These are phyloP conservation scores for Diaphora mendica DNA, from an alignment of 2,888 invertebrate species.

Conservation along the genomic window DNA sequence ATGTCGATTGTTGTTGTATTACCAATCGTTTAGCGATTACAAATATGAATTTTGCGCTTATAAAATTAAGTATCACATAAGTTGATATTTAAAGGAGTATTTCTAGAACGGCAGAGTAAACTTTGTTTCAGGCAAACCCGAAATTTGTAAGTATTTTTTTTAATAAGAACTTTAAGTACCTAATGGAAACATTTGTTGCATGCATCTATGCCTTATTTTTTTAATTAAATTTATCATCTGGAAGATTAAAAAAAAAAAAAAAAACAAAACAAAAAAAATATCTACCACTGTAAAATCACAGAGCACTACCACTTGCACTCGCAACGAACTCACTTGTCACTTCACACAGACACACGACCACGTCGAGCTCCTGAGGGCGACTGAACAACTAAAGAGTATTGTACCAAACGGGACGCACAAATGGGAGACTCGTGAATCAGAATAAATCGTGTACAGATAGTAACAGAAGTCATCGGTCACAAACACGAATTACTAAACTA, in stretches of 20 bases:
- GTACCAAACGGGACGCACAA: constrained; percentile 45
- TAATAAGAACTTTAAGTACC: neutral
- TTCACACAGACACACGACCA: constrained; percentile 56
- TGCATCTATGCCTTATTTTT: neutral
- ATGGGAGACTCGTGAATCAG: constrained; percentile 26
- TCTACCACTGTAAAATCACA: constrained; percentile 37
- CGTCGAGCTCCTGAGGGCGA: constrained; percentile 69
- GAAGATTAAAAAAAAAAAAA: neutral
- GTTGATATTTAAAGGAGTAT: neutral
- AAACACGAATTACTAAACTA: neutral
- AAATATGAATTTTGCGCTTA: neutral
- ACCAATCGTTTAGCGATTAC: neutral
- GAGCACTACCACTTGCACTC: constrained; percentile 49
- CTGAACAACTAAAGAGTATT: constrained; percentile 58
- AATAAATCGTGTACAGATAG: constrained; percentile 46
- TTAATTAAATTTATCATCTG: neutral
- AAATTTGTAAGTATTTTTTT: neutral
- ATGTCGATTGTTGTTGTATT: neutral
- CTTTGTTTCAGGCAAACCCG: neutral
- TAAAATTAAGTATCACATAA: neutral
- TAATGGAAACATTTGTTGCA: neutral
- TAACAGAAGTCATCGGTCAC: constrained; percentile 24
- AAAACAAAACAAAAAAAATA: constrained; percentile 12
- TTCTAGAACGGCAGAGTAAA: neutral
- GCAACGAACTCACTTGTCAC: constrained; percentile 41